Base-by-base conservation (phyloP, 2,888 invertebrate species). In the Ennomos erosarius region DNA sequence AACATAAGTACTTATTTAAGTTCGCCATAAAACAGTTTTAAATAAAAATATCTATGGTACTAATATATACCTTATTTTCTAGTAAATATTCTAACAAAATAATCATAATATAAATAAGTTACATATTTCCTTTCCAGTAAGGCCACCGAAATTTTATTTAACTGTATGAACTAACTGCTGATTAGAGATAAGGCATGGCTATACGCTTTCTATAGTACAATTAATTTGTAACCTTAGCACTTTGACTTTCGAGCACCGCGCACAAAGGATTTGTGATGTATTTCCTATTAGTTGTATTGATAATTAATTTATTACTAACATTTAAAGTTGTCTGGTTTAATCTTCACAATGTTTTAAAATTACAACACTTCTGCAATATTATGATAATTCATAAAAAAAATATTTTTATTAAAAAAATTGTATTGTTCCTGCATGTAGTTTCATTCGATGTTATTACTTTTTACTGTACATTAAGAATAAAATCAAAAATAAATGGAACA, bases 131-230 rank as follows among this genome's bases (percentile, higher is more conserved):
- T 49, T 43, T 45, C 46, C 55, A 55, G 54, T 57, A 42, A 60
- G 51, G 56, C 45, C 46, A 46, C 51, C 10, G 39, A 42, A 12
- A 46, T 54, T 59, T 60, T 60, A 51, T 55, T 60, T 60, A 55
- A 55, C 43, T 50, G 59, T 60, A 55, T 47, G 53, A 57, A 60
- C 10, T 56, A 57, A 62, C 39, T 34, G 57, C 55, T 58, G 54
- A 58, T 58, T 78, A 79, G 67, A 64, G 38, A 13, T 79, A 81
- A 80, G 74, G 74, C 82, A 81, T 78, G 62, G 76, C 78, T 79
- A 77, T 79, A 80, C 83, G 84, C 84, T 83, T 82, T 79, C 73
- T 77, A 82, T 75, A 79, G 82, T 84, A 84, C 82, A 84, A 84
- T 78, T 82, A 73, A 73, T 78, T 80, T 77, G 43, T 82, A 82